phyloP scores from a whole-genome alignment of 1,140 invertebrate genomes.

The Caenorhabditis remanei region DNA sequence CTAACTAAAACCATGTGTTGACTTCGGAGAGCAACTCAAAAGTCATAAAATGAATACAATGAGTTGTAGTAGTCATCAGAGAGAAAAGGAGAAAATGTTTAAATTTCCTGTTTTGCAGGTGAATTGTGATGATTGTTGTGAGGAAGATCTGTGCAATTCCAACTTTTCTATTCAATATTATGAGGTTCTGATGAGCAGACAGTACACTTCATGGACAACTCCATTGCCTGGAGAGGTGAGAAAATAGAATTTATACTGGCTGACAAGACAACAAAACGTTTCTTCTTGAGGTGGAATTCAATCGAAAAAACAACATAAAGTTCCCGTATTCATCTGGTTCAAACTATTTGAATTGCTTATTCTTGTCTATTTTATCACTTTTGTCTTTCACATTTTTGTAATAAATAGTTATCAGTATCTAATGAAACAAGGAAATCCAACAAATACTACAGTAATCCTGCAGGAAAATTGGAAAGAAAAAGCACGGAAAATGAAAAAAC shows the following conservation, averaged over 20 bases:
- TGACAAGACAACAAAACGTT: neutral
- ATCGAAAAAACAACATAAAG: constrained; percentile 45
- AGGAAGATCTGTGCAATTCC: constrained; percentile 61
- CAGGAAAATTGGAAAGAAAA: neutral
- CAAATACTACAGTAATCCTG: neutral
- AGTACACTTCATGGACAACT: constrained; percentile 61
- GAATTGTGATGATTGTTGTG: constrained; percentile 65
- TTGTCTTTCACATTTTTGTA: neutral
- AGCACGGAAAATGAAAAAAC: neutral
- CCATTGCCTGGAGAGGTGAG: constrained; percentile 55
- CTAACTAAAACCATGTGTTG: constrained; percentile 37
- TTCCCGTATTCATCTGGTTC: constrained; percentile 29
- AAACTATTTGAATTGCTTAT: neutral
- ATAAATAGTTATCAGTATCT: neutral
- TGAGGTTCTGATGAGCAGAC: constrained; percentile 57
- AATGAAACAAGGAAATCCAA: too few relatives aligned
- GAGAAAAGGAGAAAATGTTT: neutral
- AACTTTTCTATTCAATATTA: constrained; percentile 65
- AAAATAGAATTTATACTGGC: neutral
- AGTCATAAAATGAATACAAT: constrained; percentile 55
- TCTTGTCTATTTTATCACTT: neutral
- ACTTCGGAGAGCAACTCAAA: neutral
- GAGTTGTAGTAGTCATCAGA: neutral
- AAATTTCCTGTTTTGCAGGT: constrained; percentile 54
- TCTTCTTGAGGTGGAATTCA: constrained; percentile 21